Base-by-base conservation (phyloP, 1,140 invertebrate species). In the Drosophila mayri region DNA sequence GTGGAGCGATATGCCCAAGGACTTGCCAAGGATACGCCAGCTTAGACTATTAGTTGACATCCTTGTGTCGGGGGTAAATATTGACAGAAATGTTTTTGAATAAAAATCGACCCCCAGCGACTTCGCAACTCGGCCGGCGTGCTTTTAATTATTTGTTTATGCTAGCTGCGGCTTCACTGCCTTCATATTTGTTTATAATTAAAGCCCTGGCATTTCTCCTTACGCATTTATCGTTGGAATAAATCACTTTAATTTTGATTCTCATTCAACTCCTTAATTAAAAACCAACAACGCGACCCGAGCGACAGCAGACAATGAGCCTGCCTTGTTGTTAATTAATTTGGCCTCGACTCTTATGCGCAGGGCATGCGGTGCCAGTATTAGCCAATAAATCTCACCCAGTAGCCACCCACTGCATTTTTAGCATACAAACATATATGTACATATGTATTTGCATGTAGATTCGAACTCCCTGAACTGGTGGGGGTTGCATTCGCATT, bases 71-170 rank as follows among this genome's bases (percentile, higher is more conserved):
- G 28, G 30, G 38, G 76, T 52, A 87, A 87, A 90, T 90, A 90
- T 90, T 90, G 76, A 73, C 77, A 44, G 28, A 75, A 87, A 76
- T 85, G 67, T 82, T 79, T 82, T 76, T 72, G 49, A 59, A 81
- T 46, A 79, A 86, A 80, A 70, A 73, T 64, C 84, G 84, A 88
- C 76, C 76, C 71, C 62, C 65, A 65, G 40, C 46, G 49, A 81
- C 81, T 85, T 81, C 40, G 55, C 32, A 83, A 79, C 76, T 66
- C 64, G 83, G 68, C 52, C 52, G 18, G 32, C 66, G 43, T 61
- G 68, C 73, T 84, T 81, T 88, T 81, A 88, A 88, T 88, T 88
- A 88, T 81, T 84, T 88, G 84, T 84, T 88, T 88, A 78, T 72
- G 79, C 68, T 87, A 73, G 86, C 83, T 76, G 44, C 50, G 75